Percentiles rank a stretch among this genome's conserved stretches.
These are phyloP conservation scores for Acrocera orbiculus DNA, from an alignment of 2,888 invertebrate species.

Conservation along the genomic window DNA sequence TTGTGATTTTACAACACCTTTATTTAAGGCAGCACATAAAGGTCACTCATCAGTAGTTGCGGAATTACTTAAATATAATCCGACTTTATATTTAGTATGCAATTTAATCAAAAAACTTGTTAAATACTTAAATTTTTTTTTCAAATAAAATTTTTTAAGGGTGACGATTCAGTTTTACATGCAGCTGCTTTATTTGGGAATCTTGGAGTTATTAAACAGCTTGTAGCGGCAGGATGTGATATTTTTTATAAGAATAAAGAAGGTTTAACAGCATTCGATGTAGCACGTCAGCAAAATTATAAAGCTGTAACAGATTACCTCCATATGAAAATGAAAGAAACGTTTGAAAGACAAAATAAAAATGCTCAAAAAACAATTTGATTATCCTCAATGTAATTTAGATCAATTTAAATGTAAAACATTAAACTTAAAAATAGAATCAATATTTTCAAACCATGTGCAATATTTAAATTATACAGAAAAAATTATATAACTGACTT, in stretches of 20 bases:
- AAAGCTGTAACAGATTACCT: constrained; percentile 28
- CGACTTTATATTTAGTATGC: constrained; percentile 38
- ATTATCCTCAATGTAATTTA: too few species aligned
- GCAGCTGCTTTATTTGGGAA: constrained; percentile 83
- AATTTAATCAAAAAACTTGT: constrained; percentile 1
- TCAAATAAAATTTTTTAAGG: constrained; percentile 36
- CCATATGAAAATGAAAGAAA: too few species aligned
- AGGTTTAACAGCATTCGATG: constrained; percentile 45
- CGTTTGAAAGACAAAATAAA: too few species aligned
- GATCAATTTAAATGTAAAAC: too few species aligned
- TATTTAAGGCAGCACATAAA: constrained; percentile 91
- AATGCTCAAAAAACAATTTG: too few species aligned
- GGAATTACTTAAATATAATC: constrained; percentile 64
- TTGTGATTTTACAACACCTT: constrained; percentile 82
- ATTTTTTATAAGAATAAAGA: constrained; percentile 53
- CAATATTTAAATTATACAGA: too few species aligned
- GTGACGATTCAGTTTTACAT: constrained; percentile 81
- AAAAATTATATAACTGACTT: too few species aligned
- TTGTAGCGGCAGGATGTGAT: constrained; percentile 53
- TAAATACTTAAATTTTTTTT: constrained; percentile 6
- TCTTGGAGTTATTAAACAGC: constrained; percentile 55
- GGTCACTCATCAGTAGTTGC: constrained; percentile 76
- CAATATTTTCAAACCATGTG: too few species aligned
- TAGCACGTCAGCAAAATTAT: constrained; percentile 36
- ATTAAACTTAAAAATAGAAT: too few species aligned